phyloP scores from a whole-genome alignment of 2,888 invertebrate species.

The Acronicta aceris region DNA sequence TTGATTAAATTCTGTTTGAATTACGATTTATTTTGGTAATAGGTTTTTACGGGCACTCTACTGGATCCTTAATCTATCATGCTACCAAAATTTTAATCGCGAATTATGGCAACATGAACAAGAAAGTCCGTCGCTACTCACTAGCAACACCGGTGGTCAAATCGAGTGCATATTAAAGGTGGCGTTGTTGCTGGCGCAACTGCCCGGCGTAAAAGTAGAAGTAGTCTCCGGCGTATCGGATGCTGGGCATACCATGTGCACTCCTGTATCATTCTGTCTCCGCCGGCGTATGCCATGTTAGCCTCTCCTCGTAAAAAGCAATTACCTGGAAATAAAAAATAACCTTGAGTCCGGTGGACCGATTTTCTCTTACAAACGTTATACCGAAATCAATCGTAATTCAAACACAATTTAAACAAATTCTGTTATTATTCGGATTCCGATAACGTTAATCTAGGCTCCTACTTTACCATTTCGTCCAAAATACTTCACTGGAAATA shows the following conservation, averaged over 20 bases:
- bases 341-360: no score
- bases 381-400: no score
- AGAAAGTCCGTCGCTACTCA: conserved; percentile 11
- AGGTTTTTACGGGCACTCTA: no score
- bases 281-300: conserved; percentile 97
- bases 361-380: no score
- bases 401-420: no score
- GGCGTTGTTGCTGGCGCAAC: conserved; percentile 31
- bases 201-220: conserved; percentile 34
- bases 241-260: conserved; percentile 31
- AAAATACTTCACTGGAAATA: no score
- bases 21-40: no score
- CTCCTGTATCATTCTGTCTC: conserved; percentile 71
- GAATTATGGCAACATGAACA: conserved; percentile 46
- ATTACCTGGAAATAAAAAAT: conserved; percentile 91
- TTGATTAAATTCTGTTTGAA: no score
- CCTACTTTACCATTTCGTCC: no score
- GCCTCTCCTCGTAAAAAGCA: conserved; percentile 97
- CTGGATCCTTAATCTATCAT: no score
- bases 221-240: conserved; percentile 39
- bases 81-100: conserved; percentile 44
- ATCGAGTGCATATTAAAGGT: conserved; percentile 9
- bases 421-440: no score
- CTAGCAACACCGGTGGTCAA: conserved; percentile 21
- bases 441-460: no score